These are phyloP conservation scores for Thumatha senex DNA, from an alignment of 2,888 invertebrate genomes.

Conservation along the genomic window DNA sequence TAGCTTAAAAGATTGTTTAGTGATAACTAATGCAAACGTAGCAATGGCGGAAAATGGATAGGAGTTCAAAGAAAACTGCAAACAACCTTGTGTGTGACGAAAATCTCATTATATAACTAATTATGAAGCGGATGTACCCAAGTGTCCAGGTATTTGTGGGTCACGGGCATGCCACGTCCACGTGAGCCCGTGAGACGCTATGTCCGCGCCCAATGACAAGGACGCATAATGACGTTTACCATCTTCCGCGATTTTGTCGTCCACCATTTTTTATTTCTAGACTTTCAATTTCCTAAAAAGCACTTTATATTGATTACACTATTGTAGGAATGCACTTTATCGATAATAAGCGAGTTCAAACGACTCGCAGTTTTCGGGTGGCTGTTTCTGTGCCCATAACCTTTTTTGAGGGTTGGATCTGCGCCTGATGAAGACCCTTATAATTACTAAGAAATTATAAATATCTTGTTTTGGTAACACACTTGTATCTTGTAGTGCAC, in stretches of 20 bases:
- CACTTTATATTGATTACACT: too few relatives aligned
- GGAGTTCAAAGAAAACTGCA: slow-evolving; percentile 20
- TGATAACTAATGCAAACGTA: slow-evolving; percentile 14
- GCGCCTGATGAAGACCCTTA: too few relatives aligned
- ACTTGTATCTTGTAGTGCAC: too few relatives aligned
- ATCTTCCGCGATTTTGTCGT: slow-evolving; percentile 34
- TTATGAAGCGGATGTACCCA: slow-evolving; percentile 25
- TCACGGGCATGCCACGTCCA: slow-evolving; percentile 33
- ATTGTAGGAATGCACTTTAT: too few relatives aligned
- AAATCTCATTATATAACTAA: slow-evolving; percentile 30
- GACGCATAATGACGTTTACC: slow-evolving; percentile 11
- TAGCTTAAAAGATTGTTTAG: not conserved
- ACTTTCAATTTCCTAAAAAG: not conserved
- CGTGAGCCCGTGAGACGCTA: slow-evolving; percentile 38
- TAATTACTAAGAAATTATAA: too few relatives aligned
- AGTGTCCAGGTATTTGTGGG: slow-evolving; percentile 40
- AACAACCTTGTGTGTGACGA: slow-evolving; percentile 37
- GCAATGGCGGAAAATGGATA: slow-evolving; percentile 17
- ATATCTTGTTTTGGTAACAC: too few relatives aligned
- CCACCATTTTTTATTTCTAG: slow-evolving; percentile 29
- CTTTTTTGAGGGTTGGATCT: too few relatives aligned
- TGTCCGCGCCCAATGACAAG: slow-evolving; percentile 46
- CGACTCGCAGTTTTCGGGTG: too few relatives aligned
- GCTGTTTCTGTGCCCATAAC: too few relatives aligned
- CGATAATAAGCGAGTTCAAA: too few relatives aligned